A percentile compares a stretch with the other conserved stretches of the same genome.
Conservation (phyloP, 2,113 vertebrate genomes). For the Petrocephalus zakoni region DNA sequence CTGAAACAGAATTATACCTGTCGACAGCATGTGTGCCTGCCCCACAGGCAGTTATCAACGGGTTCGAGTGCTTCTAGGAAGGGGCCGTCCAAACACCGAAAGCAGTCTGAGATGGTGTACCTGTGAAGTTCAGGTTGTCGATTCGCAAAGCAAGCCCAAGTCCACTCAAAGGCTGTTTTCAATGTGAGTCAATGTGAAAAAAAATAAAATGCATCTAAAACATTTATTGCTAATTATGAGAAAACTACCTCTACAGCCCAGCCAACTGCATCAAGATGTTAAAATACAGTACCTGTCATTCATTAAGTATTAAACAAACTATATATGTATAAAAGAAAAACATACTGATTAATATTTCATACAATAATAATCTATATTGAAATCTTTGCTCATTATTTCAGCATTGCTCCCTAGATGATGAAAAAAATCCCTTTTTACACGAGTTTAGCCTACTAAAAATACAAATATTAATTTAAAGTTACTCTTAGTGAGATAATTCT, state of each 20-base stretch:
- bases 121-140: background rate
- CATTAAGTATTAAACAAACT: background rate
- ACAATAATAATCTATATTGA: conserved; percentile 12
- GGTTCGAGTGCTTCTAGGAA: background rate
- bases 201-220: conserved; percentile 6
- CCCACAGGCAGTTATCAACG: background rate
- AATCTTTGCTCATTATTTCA: background rate
- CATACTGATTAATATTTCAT: conserved; percentile 16
- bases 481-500: background rate
- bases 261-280: background rate
- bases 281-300: background rate
- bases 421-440: no score
- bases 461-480: conserved; percentile 1
- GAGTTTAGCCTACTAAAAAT: background rate
- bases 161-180: background rate
- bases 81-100: background rate
- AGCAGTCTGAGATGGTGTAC: background rate
- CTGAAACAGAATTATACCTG: background rate
- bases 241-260: background rate
- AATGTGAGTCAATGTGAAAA: background rate
- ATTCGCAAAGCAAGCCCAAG: background rate
- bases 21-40: background rate
- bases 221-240: conserved; percentile 14
- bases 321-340: background rate
- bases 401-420: background rate